These are phyloP conservation scores for Poeciliopsis occidentalis DNA, from an alignment of 2,113 vertebrate genomes.

Conservation along the genomic window DNA sequence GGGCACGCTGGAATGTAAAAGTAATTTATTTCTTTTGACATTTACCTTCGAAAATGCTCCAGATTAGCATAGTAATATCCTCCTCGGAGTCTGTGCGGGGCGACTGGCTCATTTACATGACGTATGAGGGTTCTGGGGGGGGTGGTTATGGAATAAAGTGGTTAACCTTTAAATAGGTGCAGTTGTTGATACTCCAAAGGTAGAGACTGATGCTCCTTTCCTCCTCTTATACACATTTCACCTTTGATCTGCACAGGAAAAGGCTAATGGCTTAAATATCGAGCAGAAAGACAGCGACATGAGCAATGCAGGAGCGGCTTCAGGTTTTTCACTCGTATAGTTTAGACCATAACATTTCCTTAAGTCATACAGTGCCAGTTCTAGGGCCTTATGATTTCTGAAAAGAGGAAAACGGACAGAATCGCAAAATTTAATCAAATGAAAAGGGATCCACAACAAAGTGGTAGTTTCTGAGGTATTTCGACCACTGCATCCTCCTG, in stretches of 20 bases:
- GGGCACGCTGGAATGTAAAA: slow-evolving; percentile 56
- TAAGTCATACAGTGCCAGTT: too few species aligned
- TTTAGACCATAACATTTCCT: too few species aligned
- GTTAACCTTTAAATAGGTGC: slow-evolving; percentile 78
- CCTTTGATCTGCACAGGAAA: slow-evolving; percentile 42
- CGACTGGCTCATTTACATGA: slow-evolving; percentile 74
- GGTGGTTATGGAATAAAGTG: slow-evolving; percentile 64
- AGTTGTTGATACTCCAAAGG: slow-evolving; percentile 59
- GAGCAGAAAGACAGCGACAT: background rate
- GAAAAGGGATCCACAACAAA: too few species aligned
- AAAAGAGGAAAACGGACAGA: too few species aligned
- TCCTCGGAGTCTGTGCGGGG: slow-evolving; percentile 42
- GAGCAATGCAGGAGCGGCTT: background rate
- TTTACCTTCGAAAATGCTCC: slow-evolving; percentile 76
- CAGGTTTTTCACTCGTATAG: background rate
- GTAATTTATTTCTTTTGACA: slow-evolving; percentile 79
- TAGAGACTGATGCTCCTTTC: slow-evolving; percentile 53
- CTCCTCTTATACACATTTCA: slow-evolving; percentile 33
- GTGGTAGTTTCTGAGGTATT: too few species aligned
- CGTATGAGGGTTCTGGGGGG: slow-evolving; percentile 46
- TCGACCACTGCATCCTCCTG: too few species aligned
- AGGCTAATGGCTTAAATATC: slow-evolving; percentile 15
- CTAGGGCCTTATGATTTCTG: too few species aligned
- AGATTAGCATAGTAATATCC: slow-evolving; percentile 80
- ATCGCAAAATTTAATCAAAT: too few species aligned